Conservation (phyloP, 2,113 vertebrate genomes). For the Tauraco erythrolophus region DNA sequence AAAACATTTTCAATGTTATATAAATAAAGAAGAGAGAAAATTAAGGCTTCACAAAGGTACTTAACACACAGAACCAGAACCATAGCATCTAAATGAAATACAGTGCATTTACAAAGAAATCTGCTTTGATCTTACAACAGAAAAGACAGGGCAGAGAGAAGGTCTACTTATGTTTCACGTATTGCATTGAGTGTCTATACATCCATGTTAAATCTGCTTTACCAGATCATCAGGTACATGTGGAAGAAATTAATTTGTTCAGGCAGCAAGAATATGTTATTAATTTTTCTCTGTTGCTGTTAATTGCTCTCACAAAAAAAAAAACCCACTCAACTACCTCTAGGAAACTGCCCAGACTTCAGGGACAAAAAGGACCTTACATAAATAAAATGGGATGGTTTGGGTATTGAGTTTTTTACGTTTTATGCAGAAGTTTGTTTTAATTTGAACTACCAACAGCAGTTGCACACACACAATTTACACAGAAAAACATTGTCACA, state of each 20-base stretch:
- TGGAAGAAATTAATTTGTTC: neutral
- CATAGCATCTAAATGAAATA: neutral
- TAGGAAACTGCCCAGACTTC: neutral
- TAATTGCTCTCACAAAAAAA: neutral
- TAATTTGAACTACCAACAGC: neutral
- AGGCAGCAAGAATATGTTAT: neutral
- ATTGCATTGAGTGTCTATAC: neutral
- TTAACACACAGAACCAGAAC: neutral
- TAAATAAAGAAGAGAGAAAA: neutral
- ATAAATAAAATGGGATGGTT: neutral
- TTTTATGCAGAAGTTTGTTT: neutral
- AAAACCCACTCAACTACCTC: neutral
- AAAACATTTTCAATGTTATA: neutral
- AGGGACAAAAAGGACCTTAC: neutral
- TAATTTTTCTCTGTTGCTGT: neutral
- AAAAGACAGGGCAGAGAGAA: neutral
- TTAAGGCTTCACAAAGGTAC: neutral
- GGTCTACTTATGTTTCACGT: neutral
- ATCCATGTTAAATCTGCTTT: neutral
- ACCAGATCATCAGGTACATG: neutral
- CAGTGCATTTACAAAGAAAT: neutral
- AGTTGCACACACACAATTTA: neutral
- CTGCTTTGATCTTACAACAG: neutral
- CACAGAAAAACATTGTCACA: neutral
- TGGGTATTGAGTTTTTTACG: accelerated